These are phyloP conservation scores for Potamarius usumacintae DNA, from an alignment of 2,113 vertebrate species.

Conservation along the genomic window DNA sequence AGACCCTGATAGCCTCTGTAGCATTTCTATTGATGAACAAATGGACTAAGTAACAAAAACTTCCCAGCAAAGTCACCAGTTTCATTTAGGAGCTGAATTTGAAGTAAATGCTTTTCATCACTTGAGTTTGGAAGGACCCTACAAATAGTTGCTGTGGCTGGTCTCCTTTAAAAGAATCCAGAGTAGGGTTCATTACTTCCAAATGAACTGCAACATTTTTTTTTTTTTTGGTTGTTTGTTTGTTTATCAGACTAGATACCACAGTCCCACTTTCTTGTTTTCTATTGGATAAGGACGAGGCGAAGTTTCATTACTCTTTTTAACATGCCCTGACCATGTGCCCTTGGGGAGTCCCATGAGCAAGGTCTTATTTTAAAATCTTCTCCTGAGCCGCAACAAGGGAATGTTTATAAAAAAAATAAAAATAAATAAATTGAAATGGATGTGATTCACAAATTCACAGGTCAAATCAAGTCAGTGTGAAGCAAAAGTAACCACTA, in stretches of 20 bases:
- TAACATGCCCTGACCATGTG: background rate
- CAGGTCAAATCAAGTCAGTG: background rate
- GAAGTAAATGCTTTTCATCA: background rate
- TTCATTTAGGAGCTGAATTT: background rate
- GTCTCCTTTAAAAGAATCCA: background rate
- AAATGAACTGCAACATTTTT: background rate
- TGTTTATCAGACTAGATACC: background rate
- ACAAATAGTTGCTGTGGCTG: slow-evolving; percentile 1
- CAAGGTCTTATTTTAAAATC: slow-evolving; percentile 6
- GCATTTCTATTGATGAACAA: background rate
- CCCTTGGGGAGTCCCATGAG: background rate
- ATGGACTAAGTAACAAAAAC: background rate
- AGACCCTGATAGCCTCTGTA: background rate
- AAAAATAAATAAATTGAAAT: background rate
- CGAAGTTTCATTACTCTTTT: background rate
- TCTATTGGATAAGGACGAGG: too few species aligned
- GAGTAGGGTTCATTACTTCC: background rate
- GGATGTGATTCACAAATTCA: background rate
- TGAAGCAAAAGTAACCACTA: background rate
- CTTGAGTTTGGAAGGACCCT: background rate
- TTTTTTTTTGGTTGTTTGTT: background rate
- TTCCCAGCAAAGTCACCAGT: too few species aligned
- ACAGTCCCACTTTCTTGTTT: background rate
- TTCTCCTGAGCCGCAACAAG: slow-evolving; percentile 1
- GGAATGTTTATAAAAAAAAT: background rate